Percentiles rank a stretch among this genome's conserved stretches.
phyloP scores from a whole-genome alignment of 1,140 invertebrate genomes.

The Adelges cooleyi region DNA sequence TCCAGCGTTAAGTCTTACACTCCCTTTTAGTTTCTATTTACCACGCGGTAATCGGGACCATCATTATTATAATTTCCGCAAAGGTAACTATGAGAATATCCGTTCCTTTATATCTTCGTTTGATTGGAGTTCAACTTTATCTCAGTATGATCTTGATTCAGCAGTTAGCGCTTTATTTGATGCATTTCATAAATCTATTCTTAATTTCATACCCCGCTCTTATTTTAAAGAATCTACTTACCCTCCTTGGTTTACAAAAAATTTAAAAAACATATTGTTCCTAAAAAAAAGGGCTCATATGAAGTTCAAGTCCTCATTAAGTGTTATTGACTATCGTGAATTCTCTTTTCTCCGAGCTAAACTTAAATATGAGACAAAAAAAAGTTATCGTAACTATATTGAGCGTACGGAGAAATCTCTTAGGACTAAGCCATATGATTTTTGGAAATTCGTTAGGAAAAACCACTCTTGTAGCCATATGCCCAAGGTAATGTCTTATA shows the following conservation, averaged over 20 bases:
- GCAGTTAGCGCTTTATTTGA: neutral
- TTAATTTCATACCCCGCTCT: neutral
- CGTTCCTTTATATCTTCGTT: neutral
- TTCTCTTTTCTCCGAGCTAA: neutral
- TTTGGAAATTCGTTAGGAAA: neutral
- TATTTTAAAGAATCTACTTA: neutral
- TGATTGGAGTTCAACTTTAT: neutral
- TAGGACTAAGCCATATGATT: neutral
- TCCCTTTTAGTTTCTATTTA: neutral
- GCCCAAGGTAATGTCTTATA: neutral
- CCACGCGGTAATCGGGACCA: neutral
- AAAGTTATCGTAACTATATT: neutral
- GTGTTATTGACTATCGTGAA: neutral
- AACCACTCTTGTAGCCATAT: neutral
- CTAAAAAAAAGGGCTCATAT: neutral
- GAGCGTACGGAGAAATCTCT: neutral
- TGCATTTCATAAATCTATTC: neutral
- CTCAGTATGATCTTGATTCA: neutral
- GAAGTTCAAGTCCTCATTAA: neutral
- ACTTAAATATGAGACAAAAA: neutral
- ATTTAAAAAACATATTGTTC: neutral
- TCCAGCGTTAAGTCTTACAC: neutral
- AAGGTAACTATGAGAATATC: neutral
- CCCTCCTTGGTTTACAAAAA: neutral
- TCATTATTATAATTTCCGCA: neutral